Conservation (phyloP, 2,113 vertebrate species). For the Pseudois nayaur region DNA sequence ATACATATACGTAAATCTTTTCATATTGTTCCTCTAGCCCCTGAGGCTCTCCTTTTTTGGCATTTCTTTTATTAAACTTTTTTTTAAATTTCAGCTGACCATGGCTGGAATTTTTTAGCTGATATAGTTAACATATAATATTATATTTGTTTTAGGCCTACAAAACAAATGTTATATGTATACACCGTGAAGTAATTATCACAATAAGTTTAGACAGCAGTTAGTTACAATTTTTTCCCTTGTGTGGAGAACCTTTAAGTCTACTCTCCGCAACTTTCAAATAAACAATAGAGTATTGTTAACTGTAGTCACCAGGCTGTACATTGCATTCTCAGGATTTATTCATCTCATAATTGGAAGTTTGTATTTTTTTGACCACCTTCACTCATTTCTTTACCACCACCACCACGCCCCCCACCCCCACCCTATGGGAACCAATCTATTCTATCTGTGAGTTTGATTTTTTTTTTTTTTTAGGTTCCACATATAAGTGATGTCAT, state of each 20-base stretch:
- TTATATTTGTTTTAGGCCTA: not conserved
- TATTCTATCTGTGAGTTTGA: not conserved
- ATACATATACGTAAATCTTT: not conserved
- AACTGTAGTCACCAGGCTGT: not conserved
- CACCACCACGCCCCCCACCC: not conserved
- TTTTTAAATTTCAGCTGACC: not conserved
- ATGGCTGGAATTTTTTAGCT: not conserved
- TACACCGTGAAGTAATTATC: not conserved
- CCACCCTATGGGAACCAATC: not conserved
- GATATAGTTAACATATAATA: not conserved
- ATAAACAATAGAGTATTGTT: not conserved
- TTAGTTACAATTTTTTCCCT: not conserved
- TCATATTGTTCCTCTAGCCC: not conserved
- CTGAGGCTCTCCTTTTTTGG: not conserved
- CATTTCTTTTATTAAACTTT: not conserved
- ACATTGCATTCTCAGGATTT: not conserved
- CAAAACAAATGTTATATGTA: not conserved
- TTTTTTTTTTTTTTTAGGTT: not conserved
- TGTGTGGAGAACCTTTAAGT: not conserved
- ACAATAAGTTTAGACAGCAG: not conserved
- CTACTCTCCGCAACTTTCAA: not conserved
- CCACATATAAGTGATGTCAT: not conserved
- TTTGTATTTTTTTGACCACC: not conserved
- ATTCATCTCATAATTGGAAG: not conserved
- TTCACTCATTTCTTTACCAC: not conserved